These are phyloP conservation scores for Momotus momota DNA, from an alignment of 2,797 vertebrate species.

Conservation along the genomic window DNA sequence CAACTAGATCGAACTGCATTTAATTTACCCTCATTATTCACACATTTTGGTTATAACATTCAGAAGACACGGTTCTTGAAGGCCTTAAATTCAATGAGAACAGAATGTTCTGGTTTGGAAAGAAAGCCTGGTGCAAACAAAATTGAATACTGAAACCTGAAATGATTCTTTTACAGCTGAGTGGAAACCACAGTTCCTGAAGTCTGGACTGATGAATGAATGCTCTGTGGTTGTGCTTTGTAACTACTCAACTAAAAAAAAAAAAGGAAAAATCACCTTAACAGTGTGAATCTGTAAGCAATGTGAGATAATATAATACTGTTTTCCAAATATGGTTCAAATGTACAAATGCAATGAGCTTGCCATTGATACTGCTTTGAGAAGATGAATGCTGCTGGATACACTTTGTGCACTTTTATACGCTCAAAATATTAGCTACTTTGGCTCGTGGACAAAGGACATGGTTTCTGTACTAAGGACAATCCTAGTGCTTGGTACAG, in stretches of 20 bases:
- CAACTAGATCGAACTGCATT: constrained; percentile 41
- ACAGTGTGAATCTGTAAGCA: neutral
- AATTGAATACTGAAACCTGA: neutral
- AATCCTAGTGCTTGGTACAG: neutral
- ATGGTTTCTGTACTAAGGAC: neutral
- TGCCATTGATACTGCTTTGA: neutral
- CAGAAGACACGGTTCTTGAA: constrained; percentile 21
- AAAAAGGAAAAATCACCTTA: neutral
- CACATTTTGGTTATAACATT: constrained; percentile 18
- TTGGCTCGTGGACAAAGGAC: neutral
- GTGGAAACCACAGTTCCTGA: neutral
- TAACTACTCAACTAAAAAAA: neutral
- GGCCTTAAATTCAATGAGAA: constrained; percentile 23
- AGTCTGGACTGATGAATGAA: neutral
- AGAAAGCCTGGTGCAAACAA: constrained; percentile 6
- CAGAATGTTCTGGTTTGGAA: constrained; percentile 21
- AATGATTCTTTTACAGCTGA: neutral
- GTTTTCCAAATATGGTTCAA: neutral
- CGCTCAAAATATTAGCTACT: neutral
- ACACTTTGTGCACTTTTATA: neutral
- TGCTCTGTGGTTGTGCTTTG: neutral
- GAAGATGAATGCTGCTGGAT: neutral
- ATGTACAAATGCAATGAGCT: neutral
- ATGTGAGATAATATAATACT: neutral
- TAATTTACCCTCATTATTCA: constrained; percentile 32